phyloP scores from a whole-genome alignment of 2,113 vertebrate genomes.

The Phaethon lepturus region DNA sequence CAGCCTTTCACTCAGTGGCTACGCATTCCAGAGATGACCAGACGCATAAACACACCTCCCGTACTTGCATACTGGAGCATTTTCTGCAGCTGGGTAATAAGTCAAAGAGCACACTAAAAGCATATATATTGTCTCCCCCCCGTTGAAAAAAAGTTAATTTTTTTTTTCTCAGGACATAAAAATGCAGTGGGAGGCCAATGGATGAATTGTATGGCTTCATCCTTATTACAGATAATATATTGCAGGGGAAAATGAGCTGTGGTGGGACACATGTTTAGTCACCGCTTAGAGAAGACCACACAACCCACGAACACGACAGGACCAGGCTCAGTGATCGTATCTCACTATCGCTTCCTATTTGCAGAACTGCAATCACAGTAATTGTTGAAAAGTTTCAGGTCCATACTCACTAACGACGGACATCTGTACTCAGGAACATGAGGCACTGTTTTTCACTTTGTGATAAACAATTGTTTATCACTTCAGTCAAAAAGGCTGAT shows the following conservation, averaged over 20 bases:
- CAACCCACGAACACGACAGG: neutral
- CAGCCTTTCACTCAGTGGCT: neutral
- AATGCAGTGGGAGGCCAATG: neutral
- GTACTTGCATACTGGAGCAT: neutral
- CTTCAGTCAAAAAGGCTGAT: neutral
- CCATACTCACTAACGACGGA: neutral
- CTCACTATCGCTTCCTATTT: neutral
- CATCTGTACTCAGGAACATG: neutral
- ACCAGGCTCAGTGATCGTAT: neutral
- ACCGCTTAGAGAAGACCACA: slow-evolving; percentile 6
- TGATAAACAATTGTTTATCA: neutral
- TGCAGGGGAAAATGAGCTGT: neutral
- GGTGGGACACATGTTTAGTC: neutral
- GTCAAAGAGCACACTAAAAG: neutral
- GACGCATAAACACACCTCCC: slow-evolving; percentile 53
- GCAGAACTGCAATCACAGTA: neutral
- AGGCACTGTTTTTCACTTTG: neutral
- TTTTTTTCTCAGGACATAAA: slow-evolving; percentile 1
- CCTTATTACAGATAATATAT: slow-evolving; percentile 12
- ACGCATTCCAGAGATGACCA: slow-evolving; percentile 54
- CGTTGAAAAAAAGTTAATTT: neutral
- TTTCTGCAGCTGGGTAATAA: slow-evolving; percentile 32
- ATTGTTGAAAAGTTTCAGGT: slow-evolving; percentile 37
- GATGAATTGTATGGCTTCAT: neutral
- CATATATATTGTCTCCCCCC: neutral